Evolutionary conservation across 1,140 invertebrate genomes (phyloP), one percentile per base, ranked within the genome.

Genomic region (Drosophila rhopaloa): DNA sequence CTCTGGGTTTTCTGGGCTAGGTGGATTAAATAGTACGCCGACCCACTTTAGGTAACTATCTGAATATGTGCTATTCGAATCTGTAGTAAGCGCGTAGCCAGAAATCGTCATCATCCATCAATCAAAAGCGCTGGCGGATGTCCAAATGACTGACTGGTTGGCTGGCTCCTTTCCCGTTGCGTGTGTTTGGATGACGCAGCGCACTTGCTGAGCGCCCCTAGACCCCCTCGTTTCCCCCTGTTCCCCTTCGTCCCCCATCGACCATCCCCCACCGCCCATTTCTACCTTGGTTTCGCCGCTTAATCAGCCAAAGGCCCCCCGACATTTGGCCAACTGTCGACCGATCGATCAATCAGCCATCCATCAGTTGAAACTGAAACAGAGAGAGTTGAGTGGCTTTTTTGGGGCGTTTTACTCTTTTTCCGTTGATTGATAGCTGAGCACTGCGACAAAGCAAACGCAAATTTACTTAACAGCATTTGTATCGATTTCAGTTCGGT

Each of bases 311-410:
- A 32, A 82, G 79, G 72, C 73, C 55, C 55, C 61, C 62, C 66
- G 66, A 86, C 83, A 79, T 86, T 86, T 85, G 82, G 82, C 81
- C 77, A 84, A 60, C 60, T 65, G 80, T 50, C 74, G 58, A 71
- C 43, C 84, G 80, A 88, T 88, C 83, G 79, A 88, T 89, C 83
- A 89, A 88, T 86, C 82, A 89, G 63, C 47, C 79, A 88, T 89
- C 84, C 84, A 88, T 88, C 83, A 83, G 83, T 68, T 76, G 47
- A 59, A 62, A 61, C 77, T 47, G 53, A 60, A 60, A 53, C 48
- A 66, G 24, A 59, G 32, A 38, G 65, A 55, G 43, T 50, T 55
- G 10, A 32, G 53, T 37, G 29, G 19, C 29, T 43, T 41, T 51
- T 44, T 19, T 1, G 10, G 4, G 47, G 38, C 65, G 29, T 35